phyloP scores from a whole-genome alignment of 2,888 invertebrate species.

The Nemoura dubitans region DNA sequence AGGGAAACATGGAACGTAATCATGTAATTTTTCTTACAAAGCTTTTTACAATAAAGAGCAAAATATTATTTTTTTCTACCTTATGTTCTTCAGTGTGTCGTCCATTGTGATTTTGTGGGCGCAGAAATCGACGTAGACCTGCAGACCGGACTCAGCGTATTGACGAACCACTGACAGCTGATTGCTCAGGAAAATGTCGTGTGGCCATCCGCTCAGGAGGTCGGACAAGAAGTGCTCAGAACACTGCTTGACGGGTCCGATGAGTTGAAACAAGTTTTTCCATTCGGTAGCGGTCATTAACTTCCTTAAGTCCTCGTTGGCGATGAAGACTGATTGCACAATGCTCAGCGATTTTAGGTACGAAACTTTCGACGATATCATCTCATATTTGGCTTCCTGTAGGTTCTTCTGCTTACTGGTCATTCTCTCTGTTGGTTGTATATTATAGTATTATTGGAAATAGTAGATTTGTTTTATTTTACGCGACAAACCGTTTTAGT shows the following conservation, averaged over 20 bases:
- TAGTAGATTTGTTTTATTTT: background rate
- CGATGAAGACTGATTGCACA: conserved; percentile 57
- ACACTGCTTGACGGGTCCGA: conserved; percentile 37
- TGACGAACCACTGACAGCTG: conserved; percentile 28
- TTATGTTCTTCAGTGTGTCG: conserved; percentile 23
- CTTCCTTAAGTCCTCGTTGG: conserved; percentile 44
- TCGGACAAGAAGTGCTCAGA: conserved; percentile 43
- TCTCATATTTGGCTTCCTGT: conserved; percentile 69
- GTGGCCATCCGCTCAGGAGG: conserved; percentile 37
- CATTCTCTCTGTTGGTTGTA: background rate
- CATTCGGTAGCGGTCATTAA: background rate
- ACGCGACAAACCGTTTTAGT: background rate
- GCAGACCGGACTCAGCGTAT: conserved; percentile 36
- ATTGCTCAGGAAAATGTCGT: conserved; percentile 36
- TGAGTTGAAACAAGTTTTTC: background rate
- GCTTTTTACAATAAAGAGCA: too few relatives aligned
- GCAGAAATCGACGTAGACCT: conserved; percentile 44
- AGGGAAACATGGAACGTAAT: background rate
- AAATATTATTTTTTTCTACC: too few relatives aligned
- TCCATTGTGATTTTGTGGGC: conserved; percentile 34
- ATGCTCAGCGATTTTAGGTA: conserved; percentile 67
- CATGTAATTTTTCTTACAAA: too few relatives aligned
- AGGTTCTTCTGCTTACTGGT: conserved; percentile 51
- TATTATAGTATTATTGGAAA: background rate
- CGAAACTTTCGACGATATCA: conserved; percentile 68